Evolutionary conservation across 1,140 invertebrate species (phyloP), one percentile per base, ranked within the genome.

Genomic region (Nephila pilipes): DNA sequence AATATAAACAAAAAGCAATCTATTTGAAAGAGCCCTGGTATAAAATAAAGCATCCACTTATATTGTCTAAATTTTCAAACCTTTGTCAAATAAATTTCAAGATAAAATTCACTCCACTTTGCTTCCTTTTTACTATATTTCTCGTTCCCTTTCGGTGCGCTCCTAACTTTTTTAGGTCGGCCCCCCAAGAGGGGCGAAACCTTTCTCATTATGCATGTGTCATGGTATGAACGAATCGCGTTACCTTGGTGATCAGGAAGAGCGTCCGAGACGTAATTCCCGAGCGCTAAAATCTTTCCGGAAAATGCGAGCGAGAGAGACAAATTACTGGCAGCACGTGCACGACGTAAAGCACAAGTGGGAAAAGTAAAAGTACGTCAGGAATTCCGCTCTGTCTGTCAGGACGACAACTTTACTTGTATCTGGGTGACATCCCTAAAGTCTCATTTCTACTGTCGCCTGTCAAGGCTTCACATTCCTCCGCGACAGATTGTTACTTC

Each of bases 341-440:
- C 87, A 90, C 22, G 87, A 32, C 89, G 89, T 91, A 63, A 83
- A 91, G 75, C 75, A 85, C 80, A 85, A 85, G 80, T 85, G 90
- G 81, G 81, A 92, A 90, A 90, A 90, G 88, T 80, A 90, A 90
- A 92, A 85, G 89, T 81, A 85, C 90, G 58, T 29, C 90, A 92
- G 90, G 90, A 92, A 92, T 92, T 85, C 60, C 90, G 60, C n/a
- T 54, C 58, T 92, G 90, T 92, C 90, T 63, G 60, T 69, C 75
- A 91, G 25, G 25, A 60, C 55, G 85, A 36, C 57, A 36, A 81
- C 80, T 85, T 58, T 60, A 57, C 83, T 85, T 85, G 87, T 22
- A 88, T 69, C 87, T 55, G 63, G 65, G 65, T 69, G 65, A 88
- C 65, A 88, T 46, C 87, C 60, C 20, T 54, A 69, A 88, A 88